Conservation (phyloP, 2,113 vertebrate species). For the Acanthisitta chloris region DNA sequence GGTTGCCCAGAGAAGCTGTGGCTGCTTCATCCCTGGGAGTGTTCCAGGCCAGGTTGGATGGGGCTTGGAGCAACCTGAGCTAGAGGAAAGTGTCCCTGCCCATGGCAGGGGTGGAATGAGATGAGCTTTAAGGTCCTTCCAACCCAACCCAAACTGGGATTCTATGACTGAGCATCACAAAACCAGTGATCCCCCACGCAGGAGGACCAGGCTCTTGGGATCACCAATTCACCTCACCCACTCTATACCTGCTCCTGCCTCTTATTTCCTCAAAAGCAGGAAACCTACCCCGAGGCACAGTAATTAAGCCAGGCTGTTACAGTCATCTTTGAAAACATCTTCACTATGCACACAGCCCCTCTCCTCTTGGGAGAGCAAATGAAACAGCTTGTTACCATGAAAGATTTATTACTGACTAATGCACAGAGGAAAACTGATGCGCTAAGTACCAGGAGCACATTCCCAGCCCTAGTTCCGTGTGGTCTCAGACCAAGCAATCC, state of each 20-base stretch:
- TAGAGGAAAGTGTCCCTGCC: not conserved
- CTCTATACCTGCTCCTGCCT: not conserved
- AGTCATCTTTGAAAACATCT: not conserved
- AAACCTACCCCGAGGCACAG: not conserved
- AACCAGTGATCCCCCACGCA: rapidly evolving
- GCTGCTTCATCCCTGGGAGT: not conserved
- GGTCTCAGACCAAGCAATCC: not conserved
- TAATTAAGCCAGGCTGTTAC: not conserved
- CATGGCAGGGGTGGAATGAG: not conserved
- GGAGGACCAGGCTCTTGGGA: not conserved
- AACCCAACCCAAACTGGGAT: not conserved
- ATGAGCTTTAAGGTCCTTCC: not conserved
- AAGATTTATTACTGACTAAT: not conserved
- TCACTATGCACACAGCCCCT: not conserved
- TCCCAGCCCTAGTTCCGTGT: not conserved
- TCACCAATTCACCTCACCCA: not conserved
- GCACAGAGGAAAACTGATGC: not conserved
- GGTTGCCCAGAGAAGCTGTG: not conserved
- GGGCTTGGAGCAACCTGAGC: not conserved
- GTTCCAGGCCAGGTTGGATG: rapidly evolving
- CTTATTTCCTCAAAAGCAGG: not conserved
- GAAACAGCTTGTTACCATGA: conserved; percentile 6
- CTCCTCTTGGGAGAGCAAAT: not conserved
- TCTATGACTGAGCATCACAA: rapidly evolving
- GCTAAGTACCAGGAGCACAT: rapidly evolving